phyloP scores from a whole-genome alignment of 2,888 invertebrate species.

The Drosophila suboccidentalis region DNA sequence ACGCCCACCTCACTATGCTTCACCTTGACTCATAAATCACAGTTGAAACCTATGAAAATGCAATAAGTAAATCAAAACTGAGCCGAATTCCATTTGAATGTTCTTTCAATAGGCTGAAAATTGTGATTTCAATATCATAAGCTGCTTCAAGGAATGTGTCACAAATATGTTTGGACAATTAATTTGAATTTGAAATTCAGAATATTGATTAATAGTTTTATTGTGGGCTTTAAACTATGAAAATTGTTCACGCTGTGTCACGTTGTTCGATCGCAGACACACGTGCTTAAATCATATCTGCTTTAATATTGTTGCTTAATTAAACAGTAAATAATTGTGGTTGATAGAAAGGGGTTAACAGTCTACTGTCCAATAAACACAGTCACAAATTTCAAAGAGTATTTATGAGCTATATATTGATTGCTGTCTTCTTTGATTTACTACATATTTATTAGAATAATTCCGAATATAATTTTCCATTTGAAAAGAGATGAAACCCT shows the following conservation, averaged over 20 bases:
- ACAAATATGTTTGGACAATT: background rate
- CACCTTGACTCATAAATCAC: conserved; percentile 40
- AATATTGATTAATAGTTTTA: conserved; percentile 53
- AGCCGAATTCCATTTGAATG: too few species aligned
- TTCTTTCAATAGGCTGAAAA: background rate
- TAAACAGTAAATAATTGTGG: background rate
- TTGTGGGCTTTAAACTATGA: conserved; percentile 16
- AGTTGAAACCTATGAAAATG: conserved; percentile 16
- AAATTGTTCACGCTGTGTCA: background rate
- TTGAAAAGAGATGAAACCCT: conserved; percentile 1
- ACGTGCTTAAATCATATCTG: background rate
- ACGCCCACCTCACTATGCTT: background rate
- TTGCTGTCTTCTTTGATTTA: conserved; percentile 6
- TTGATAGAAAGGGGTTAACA: background rate
- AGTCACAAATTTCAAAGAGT: background rate
- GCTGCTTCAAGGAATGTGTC: background rate
- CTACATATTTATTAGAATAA: conserved; percentile 8
- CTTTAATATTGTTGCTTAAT: background rate
- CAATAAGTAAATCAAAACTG: conserved; percentile 13
- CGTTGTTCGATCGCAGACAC: background rate
- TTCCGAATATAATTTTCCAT: conserved; percentile 4
- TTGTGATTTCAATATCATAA: background rate
- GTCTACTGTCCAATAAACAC: background rate
- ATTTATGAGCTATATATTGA: background rate
- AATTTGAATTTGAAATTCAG: conserved; percentile 13